phyloP scores from a whole-genome alignment of 2,113 vertebrate genomes.

The Seriola aureovittata region DNA sequence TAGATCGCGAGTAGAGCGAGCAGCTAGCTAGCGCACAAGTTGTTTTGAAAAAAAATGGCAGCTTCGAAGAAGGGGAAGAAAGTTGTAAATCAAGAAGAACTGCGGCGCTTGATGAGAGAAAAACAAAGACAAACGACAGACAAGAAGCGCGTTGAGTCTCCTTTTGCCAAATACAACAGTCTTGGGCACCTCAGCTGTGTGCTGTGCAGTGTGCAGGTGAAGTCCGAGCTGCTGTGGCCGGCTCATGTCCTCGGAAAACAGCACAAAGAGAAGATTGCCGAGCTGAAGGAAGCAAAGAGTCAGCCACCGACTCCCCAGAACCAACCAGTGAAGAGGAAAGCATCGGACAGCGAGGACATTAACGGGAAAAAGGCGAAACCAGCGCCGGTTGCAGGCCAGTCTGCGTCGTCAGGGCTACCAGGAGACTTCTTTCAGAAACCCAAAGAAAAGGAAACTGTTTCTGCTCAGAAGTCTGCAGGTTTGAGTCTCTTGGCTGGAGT shows the following conservation, averaged over 20 bases:
- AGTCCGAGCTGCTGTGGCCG: slow-evolving; percentile 93
- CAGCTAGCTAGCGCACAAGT: slow-evolving; percentile 7
- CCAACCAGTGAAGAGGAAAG: slow-evolving; percentile 86
- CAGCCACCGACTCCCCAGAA: slow-evolving; percentile 44
- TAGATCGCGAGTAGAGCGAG: not conserved
- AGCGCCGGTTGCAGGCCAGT: slow-evolving; percentile 30
- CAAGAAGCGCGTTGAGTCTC: slow-evolving; percentile 92
- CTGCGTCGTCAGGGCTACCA: slow-evolving; percentile 74
- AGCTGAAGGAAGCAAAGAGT: slow-evolving; percentile 85
- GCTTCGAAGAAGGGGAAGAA: slow-evolving; percentile 84
- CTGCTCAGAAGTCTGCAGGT: slow-evolving; percentile 60
- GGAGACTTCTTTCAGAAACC: slow-evolving; percentile 81
- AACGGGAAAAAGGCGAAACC: slow-evolving; percentile 85
- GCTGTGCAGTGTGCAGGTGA: slow-evolving; percentile 90
- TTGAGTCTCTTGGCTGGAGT: slow-evolving; percentile 85
- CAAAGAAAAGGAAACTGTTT: not conserved
- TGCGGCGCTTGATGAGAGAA: slow-evolving; percentile 92
- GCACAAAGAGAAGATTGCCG: slow-evolving; percentile 91
- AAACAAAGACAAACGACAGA: slow-evolving; percentile 88
- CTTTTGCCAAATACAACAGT: slow-evolving; percentile 93
- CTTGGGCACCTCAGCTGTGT: slow-evolving; percentile 91
- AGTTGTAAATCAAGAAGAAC: slow-evolving; percentile 92
- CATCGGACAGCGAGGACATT: slow-evolving; percentile 71
- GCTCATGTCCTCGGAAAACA: slow-evolving; percentile 92
- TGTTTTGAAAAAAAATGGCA: slow-evolving; percentile 74